phyloP scores from a whole-genome alignment of 2,797 vertebrate genomes.

The Chromobotia macracanthus region DNA sequence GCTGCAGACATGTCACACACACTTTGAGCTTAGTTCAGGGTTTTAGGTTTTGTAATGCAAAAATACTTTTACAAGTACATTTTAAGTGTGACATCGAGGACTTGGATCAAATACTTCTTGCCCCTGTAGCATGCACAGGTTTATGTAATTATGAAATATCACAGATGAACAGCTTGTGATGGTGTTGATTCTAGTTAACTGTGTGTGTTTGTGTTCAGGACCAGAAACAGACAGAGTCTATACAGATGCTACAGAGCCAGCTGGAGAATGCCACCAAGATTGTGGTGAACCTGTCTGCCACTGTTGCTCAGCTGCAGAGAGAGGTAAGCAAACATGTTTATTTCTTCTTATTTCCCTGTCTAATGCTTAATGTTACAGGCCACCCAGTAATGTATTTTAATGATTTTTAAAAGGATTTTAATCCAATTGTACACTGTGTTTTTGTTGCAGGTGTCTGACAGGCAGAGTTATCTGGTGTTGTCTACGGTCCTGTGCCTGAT shows the following conservation, averaged over 20 bases:
- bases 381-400: background rate
- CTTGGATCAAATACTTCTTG: background rate
- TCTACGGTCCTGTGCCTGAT: conserved; percentile 87
- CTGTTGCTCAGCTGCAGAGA: conserved; percentile 84
- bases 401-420: background rate
- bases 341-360: background rate
- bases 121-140: background rate
- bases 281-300: conserved; percentile 87
- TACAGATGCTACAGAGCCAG: conserved; percentile 91
- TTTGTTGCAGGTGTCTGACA: conserved; percentile 87
- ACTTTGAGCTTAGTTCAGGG: no score
- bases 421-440: background rate
- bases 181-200: background rate
- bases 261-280: conserved; percentile 90
- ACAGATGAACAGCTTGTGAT: background rate
- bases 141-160: background rate
- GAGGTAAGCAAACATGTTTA: conserved; percentile 78
- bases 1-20: no score
- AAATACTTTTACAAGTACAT: no score
- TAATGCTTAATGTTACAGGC: background rate
- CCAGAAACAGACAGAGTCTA: conserved; percentile 93
- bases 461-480: conserved; percentile 91
- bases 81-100: no score
- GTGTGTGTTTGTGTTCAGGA: conserved; percentile 76
- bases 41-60: no score